Base-by-base conservation (phyloP, 2,797 vertebrate genomes). In the Botia almorhae region DNA sequence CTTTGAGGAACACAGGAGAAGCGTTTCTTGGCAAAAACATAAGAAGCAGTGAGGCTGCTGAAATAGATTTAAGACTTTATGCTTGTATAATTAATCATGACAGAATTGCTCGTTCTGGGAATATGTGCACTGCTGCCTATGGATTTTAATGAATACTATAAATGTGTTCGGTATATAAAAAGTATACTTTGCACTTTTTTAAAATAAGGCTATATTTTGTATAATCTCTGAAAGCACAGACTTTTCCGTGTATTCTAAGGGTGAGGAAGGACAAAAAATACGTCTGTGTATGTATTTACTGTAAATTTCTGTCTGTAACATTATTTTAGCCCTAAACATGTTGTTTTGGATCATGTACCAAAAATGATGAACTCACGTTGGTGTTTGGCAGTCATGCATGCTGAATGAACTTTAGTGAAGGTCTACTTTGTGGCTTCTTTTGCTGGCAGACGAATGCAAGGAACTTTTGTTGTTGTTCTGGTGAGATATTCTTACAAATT, bases 11-110 rank as follows among this genome's bases (percentile, higher is more conserved):
- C 2, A 43, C 43, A 36, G 87, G 85, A 87, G 84, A 87, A 89
- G 86, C 83, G 82, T 87, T 90, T 90, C 87, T 87, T 87, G 88
- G 87, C 89, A 87, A 89, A 84, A 85, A 87, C 86, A 82, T 87
- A 84, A 87, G 85, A 85, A 89, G 87, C 81, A 80, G 77, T 8
- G 67, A 81, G 84, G 88, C 85, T 69, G 68, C 5, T 0, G 82
- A 89, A 91, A 88, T 78, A 75, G 86, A 87, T 91, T 89, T 81
- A 87, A 84, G 79, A 85, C 85, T 84, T 87, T 77, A 87, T 84
- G 89, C 83, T 83, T 78, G 73, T 86, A 86, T 89, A 92, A 91
- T 91, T 90, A 89, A 90, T 92, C 85, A 87, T 83, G 87, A 86
- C 85, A 90, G 87, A 84, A 83, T 63, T 65, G 85, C 86, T 84